A percentile compares a stretch with the other conserved stretches of the same genome.
Conservation (phyloP, 2,797 vertebrate species). For the Cryptoprocta ferox region DNA sequence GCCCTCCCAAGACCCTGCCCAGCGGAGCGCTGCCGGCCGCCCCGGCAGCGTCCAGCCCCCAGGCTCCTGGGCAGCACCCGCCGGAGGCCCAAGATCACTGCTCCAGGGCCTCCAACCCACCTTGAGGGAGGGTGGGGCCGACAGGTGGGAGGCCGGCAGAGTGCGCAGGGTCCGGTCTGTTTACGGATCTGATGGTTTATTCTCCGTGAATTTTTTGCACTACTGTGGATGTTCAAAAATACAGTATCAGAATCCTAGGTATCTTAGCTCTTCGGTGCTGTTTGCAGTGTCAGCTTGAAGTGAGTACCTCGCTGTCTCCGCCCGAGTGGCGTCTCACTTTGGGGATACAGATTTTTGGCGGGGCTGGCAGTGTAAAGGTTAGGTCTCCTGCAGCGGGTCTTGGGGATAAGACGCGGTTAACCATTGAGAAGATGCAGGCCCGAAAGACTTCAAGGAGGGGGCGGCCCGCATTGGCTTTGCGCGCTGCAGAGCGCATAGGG, state of each 20-base stretch:
- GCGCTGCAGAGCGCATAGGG: neutral
- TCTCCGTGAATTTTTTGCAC: neutral
- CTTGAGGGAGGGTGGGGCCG: neutral
- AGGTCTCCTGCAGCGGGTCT: neutral
- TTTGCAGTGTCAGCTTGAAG: neutral
- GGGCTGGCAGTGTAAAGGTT: neutral
- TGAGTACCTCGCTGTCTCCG: neutral
- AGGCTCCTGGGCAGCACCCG: too few relatives aligned
- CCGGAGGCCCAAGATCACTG: neutral
- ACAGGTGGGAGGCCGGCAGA: neutral
- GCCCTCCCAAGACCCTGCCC: neutral
- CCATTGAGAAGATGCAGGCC: neutral
- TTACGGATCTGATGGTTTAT: neutral
- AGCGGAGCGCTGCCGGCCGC: fast-evolving
- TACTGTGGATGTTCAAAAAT: neutral
- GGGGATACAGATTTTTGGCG: neutral
- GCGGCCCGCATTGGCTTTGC: neutral
- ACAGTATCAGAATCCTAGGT: neutral
- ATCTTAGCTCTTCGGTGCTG: neutral
- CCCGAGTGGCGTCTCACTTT: neutral
- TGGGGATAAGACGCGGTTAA: neutral
- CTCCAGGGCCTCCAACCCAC: neutral
- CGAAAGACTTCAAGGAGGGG: neutral
- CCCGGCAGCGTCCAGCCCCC: neutral
- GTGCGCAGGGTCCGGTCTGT: neutral